Evolutionary conservation across 2,113 vertebrate genomes (phyloP), one percentile per base, ranked within the genome.

Genomic region (Pagrus major): DNA sequence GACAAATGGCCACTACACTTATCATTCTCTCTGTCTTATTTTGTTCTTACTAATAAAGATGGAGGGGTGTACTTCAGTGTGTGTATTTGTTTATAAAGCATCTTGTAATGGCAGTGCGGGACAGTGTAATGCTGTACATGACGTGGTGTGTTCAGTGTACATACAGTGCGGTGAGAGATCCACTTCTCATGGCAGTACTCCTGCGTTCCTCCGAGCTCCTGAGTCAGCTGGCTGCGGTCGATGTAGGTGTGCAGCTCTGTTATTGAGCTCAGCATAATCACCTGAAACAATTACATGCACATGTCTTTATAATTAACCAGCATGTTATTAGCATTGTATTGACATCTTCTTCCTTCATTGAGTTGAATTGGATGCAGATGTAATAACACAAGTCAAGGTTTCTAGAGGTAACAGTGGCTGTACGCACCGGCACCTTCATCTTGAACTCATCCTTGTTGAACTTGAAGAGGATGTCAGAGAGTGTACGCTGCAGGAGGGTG

Each of bases 201-300:
- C 96, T 98, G 96, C 5, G 95, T 96, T 52, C 98, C 98, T 23
- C 98, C 98, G 56, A 99, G 95, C 74, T 99, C 97, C 89, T 96
- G 95, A 2, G 96, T 98, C 93, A 99, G 95, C 94, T 99, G 97
- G 15, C 95, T 94, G 87, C 96, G 96, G 85, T 99, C 97, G 58
- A 99, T 96, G 91, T 99, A 98, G 67, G 94, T 92, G 75, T 99
- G 96, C 55, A 99, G 95, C 92, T 99, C 98, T 71, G 97, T 96
- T 33, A 99, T 91, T 60, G 98, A 99, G 93, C 97, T 97, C 93
- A 99, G 95, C 98, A 99, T 99, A 93, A 99, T 98, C 94, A 99
- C 96, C 98, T 99, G 88, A 39, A 83, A 75, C 33, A 80, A 21
- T 80, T 9, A 78, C 37, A 55, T 0, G 33, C 29, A 3, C 1